phyloP scores from a whole-genome alignment of 2,888 invertebrate genomes.

The Teleogryllus oceanicus region DNA sequence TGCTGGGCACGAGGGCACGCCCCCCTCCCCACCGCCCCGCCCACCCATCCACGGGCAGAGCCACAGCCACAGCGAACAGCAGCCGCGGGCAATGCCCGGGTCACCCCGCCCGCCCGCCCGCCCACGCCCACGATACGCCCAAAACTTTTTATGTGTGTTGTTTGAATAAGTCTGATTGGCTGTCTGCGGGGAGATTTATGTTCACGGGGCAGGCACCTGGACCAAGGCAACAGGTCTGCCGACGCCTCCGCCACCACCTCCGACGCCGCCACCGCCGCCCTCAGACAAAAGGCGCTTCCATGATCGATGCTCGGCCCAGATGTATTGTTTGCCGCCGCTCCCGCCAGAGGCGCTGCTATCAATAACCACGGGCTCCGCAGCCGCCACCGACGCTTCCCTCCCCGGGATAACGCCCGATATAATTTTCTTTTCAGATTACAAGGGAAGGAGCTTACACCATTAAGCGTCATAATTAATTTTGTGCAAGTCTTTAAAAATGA shows the following conservation, averaged over 20 bases:
- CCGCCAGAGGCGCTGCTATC: constrained; percentile 18
- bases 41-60: background rate
- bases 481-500: constrained; percentile 18
- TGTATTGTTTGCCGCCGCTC: background rate
- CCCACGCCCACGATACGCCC: background rate
- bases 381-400: background rate
- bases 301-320: background rate
- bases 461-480: constrained; percentile 11
- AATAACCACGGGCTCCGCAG: background rate
- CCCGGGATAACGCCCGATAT: background rate
- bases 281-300: constrained; percentile 18
- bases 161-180: constrained; percentile 18
- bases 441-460: constrained; percentile 10
- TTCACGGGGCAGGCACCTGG: background rate
- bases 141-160: constrained; percentile 7
- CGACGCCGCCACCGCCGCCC: background rate
- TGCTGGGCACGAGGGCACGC: background rate
- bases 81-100: background rate
- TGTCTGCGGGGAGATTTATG: constrained; percentile 18
- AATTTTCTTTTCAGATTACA: constrained; percentile 18
- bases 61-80: background rate
- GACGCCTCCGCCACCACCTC: background rate
- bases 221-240: constrained; percentile 18
- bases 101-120: background rate
- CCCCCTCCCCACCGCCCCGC: background rate